A percentile compares a stretch with the other conserved stretches of the same genome.
phyloP scores from a whole-genome alignment of 2,888 invertebrate genomes.

The Platypus cylindrus region DNA sequence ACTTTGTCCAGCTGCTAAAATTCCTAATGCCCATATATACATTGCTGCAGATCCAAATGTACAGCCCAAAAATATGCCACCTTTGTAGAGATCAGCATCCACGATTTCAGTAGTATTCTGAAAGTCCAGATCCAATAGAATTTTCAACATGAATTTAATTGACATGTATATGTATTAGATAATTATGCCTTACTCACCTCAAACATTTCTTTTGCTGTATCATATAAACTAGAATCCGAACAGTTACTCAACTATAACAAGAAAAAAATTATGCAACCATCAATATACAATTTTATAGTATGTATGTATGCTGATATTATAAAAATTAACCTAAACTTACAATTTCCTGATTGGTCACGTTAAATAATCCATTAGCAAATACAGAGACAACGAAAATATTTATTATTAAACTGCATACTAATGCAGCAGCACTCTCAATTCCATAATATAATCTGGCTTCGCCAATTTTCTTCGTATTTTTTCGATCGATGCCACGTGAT shows the following conservation, averaged over 20 bases:
- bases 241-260: conserved; percentile 10
- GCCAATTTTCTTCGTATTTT: conserved; percentile 50
- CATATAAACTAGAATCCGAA: conserved; percentile 6
- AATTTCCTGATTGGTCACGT: conserved; percentile 54
- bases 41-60: conserved; percentile 59
- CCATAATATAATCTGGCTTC: conserved; percentile 80
- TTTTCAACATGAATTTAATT: conserved; percentile 2
- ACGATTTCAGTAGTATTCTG: conserved; percentile 39
- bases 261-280: neutral
- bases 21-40: conserved; percentile 75
- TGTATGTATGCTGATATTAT: neutral
- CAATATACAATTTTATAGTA: conserved; percentile 4
- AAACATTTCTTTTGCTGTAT: conserved; percentile 16
- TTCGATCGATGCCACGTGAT: conserved; percentile 68
- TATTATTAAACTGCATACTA: conserved; percentile 70
- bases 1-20: conserved; percentile 67
- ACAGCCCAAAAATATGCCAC: conserved; percentile 62
- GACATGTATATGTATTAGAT: neutral
- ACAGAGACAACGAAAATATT: conserved; percentile 80
- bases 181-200: conserved; percentile 10
- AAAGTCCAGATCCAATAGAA: conserved; percentile 17
- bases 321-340: conserved; percentile 31
- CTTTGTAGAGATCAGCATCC: conserved; percentile 56
- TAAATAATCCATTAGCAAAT: conserved; percentile 68
- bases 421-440: conserved; percentile 61